Evolutionary conservation across 2,113 vertebrate species (phyloP).

Genomic region (Crocuta crocuta): DNA sequence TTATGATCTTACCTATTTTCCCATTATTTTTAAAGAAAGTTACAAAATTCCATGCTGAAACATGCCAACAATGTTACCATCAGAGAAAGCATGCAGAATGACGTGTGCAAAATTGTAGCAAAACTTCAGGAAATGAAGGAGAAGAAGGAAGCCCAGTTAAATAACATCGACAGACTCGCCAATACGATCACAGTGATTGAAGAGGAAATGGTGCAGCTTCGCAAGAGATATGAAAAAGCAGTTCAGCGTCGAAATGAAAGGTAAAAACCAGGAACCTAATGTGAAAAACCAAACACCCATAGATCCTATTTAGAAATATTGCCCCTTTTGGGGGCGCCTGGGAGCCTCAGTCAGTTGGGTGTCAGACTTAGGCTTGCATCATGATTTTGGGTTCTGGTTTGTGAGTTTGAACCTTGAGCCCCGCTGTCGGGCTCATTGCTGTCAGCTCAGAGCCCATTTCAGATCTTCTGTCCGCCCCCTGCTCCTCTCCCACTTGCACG

Average conservation of each 20-base stretch:
- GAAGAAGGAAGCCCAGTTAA: constrained; percentile 87
- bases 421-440: too few species aligned
- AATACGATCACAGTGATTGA: constrained; percentile 86
- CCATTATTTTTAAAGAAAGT: constrained; percentile 83
- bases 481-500: too few species aligned
- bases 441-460: too few species aligned
- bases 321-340: neutral
- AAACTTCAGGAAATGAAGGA: constrained; percentile 86
- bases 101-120: constrained; percentile 85
- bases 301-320: neutral
- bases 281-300: neutral
- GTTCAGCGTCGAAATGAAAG: constrained; percentile 89
- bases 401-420: too few species aligned
- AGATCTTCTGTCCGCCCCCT: too few species aligned
- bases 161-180: constrained; percentile 87
- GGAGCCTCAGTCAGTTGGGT: too few species aligned
- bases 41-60: constrained; percentile 90
- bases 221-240: constrained; percentile 86
- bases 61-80: constrained; percentile 86
- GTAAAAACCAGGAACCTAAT: constrained; percentile 76
- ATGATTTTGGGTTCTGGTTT: too few species aligned
- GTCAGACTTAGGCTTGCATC: too few species aligned
- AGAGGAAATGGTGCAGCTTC: constrained; percentile 87
- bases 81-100: constrained; percentile 87
- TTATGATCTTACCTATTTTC: neutral